Conservation (phyloP, 2,797 vertebrate genomes). For the Oreochromis grahami region DNA sequence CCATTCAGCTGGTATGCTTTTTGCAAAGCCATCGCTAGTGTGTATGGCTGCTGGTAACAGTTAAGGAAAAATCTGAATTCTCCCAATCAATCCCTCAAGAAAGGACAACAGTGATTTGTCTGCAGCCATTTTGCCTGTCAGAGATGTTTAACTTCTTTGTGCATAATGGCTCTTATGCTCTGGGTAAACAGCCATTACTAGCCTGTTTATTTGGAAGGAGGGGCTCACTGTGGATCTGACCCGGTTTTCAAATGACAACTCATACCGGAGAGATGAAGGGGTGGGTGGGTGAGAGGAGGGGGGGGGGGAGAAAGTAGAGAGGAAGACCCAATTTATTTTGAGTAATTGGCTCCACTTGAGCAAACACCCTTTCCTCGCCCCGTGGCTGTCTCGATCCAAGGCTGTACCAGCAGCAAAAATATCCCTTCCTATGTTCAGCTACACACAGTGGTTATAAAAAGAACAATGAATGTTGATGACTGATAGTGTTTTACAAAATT, state of each 20-base stretch:
- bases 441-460: slow-evolving; percentile 1
- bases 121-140: slow-evolving; percentile 76
- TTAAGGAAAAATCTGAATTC: slow-evolving; percentile 67
- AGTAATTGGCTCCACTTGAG: slow-evolving; percentile 84
- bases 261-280: slow-evolving; percentile 61
- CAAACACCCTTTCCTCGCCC: slow-evolving; percentile 72
- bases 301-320: slow-evolving; percentile 22
- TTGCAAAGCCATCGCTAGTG: slow-evolving; percentile 29
- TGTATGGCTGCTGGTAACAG: slow-evolving; percentile 65
- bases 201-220: slow-evolving; percentile 79
- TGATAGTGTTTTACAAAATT: background rate
- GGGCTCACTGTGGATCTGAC: slow-evolving; percentile 58
- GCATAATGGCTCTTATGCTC: slow-evolving; percentile 72
- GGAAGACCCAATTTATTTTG: slow-evolving; percentile 80
- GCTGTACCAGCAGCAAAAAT: slow-evolving; percentile 55
- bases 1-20: slow-evolving; percentile 48
- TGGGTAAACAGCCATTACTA: slow-evolving; percentile 78
- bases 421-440: slow-evolving; percentile 42
- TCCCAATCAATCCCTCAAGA: slow-evolving; percentile 69
- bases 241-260: slow-evolving; percentile 67
- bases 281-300: background rate
- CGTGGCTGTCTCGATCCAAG: slow-evolving; percentile 59
- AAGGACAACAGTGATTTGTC: slow-evolving; percentile 78
- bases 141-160: slow-evolving; percentile 77
- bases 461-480: background rate